phyloP scores from a whole-genome alignment of 2,113 vertebrate genomes.

The Microtus pennsylvanicus region DNA sequence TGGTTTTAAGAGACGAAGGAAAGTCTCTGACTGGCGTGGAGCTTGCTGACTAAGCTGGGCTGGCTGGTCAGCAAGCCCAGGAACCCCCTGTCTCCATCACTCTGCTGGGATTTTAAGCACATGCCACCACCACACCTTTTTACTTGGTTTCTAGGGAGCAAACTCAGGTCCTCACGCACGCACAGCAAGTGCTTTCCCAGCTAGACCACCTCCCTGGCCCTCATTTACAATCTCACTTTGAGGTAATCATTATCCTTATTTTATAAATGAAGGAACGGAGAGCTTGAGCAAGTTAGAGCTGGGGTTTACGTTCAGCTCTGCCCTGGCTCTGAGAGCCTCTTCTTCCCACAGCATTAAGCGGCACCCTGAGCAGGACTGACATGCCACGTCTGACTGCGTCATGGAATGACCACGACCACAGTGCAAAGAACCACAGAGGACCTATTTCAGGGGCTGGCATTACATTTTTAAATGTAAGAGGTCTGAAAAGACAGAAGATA shows the following conservation, averaged over 20 bases:
- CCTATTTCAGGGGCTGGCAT: neutral
- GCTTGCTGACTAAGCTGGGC: neutral
- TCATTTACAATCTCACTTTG: neutral
- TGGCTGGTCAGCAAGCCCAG: neutral
- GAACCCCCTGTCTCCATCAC: neutral
- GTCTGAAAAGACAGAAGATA: slow-evolving; percentile 43
- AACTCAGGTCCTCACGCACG: neutral
- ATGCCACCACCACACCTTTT: neutral
- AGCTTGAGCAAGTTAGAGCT: slow-evolving; percentile 2
- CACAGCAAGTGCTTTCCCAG: neutral
- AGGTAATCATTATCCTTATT: neutral
- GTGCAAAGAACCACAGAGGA: neutral
- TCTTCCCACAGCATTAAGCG: neutral
- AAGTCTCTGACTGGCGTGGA: neutral
- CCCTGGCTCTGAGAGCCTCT: slow-evolving; percentile 26
- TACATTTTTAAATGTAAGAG: slow-evolving; percentile 48
- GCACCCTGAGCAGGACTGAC: neutral
- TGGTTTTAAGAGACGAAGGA: neutral
- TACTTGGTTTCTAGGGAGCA: neutral
- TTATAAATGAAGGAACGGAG: slow-evolving; percentile 32
- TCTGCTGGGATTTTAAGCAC: neutral
- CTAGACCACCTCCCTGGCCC: neutral
- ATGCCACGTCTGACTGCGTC: neutral
- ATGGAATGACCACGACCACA: slow-evolving; percentile 2
- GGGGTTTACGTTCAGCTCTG: neutral